Evolutionary conservation across 2,888 invertebrate genomes (phyloP), one percentile per base, ranked within the genome.

Genomic region (Macrophya alboannulata): DNA sequence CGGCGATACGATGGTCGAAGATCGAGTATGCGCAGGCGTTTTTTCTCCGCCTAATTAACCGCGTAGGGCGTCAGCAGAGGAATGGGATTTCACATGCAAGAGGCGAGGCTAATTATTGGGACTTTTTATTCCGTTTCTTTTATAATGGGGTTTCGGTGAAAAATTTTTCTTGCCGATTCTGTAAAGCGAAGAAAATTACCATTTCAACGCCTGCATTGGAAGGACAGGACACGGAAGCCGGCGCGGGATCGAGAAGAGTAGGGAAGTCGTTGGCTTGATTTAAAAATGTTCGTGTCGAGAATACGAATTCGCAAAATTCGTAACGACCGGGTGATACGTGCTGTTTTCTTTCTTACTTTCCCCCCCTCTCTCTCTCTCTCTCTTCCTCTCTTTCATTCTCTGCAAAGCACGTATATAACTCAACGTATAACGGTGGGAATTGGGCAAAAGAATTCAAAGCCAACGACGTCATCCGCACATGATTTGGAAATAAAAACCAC

Each of bases 371-470:
- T 17, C 48, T 25, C 25, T 81, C 43, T 59, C 62, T 31, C 17
- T 59, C 43, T 31, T 31, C 25, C 17, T 62, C 45, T 17, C 43
- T 43, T 17, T 40, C 72, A 10, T 55, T 79, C 31, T 55, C 79
- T 9, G 51, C 51, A 12, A 62, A 31, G 51, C 31, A 51, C 51
- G 81, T 51, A 62, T 62, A 40, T 48, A 83, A 68, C 68, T 25
- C 83, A 40, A 31, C 83, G 45, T 45, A 68, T 83, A 68, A 83
- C 71, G 83, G 71, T 83, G 83, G 83, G 83, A 83, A 83, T 68
- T 51, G 83, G 71, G 83, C 43, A 65, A 71, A 83, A 83, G 83
- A 83, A 83, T 83, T 31, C 83, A 71, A 65, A 71, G 48, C 43
- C 48, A 31, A 65, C 83, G 25, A 83, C 83, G 83, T 83, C 83